phyloP scores from a whole-genome alignment of 1,140 invertebrate genomes.

The Caligus rogercresseyi region DNA sequence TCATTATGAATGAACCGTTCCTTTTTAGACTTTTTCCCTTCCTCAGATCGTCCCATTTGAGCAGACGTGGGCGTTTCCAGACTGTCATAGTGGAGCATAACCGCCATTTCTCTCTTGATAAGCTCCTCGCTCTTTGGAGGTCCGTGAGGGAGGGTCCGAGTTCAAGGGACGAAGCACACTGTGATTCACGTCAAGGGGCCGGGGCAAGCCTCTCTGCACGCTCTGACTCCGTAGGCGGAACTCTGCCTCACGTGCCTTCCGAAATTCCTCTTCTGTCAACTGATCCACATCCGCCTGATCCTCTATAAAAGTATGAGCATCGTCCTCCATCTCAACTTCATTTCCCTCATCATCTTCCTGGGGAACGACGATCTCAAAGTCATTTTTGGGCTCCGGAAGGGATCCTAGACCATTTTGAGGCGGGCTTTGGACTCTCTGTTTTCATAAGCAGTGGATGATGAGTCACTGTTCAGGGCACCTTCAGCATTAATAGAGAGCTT shows the following conservation, averaged over 20 bases:
- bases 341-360: conserved; percentile 46
- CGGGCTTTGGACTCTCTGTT: conserved; percentile 15
- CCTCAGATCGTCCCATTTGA: conserved; percentile 33
- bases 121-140: conserved; percentile 74
- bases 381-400: conserved; percentile 78
- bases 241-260: conserved; percentile 36
- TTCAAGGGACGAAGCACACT: conserved; percentile 52
- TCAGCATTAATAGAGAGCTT: conserved; percentile 88
- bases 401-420: conserved; percentile 50
- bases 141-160: conserved; percentile 59
- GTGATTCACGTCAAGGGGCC: conserved; percentile 68
- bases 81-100: conserved; percentile 80
- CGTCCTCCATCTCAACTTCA: conserved; percentile 29
- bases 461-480: background rate
- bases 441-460: background rate
- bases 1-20: conserved; percentile 34
- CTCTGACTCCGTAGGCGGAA: conserved; percentile 62
- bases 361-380: conserved; percentile 94
- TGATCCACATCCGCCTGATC: conserved; percentile 82
- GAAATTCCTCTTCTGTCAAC: conserved; percentile 29
- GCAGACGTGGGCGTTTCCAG: conserved; percentile 31
- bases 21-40: conserved; percentile 26
- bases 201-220: conserved; percentile 69
- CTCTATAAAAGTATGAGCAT: conserved; percentile 36
- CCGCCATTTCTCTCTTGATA: conserved; percentile 91